phyloP scores from a whole-genome alignment of 2,888 invertebrate species.

The Temnothorax ravouxi region DNA sequence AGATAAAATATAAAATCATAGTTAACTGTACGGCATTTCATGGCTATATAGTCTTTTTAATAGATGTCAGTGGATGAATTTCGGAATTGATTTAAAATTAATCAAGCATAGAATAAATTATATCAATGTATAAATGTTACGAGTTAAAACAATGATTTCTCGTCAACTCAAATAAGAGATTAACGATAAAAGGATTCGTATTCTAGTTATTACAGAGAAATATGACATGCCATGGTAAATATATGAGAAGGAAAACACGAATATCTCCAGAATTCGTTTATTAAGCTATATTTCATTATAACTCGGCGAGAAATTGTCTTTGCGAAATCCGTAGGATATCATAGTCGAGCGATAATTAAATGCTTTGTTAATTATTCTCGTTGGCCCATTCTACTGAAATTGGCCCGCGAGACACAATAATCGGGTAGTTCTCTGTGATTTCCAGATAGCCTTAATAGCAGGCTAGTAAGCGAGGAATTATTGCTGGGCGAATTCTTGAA shows the following conservation, averaged over 20 bases:
- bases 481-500: slow-evolving; percentile 58
- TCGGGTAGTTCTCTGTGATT: slow-evolving; percentile 57
- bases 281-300: slow-evolving; percentile 52
- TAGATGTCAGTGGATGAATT: not conserved
- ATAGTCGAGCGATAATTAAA: slow-evolving; percentile 66
- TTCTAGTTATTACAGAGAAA: slow-evolving; percentile 38
- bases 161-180: slow-evolving; percentile 40
- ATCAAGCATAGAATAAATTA: slow-evolving; percentile 30
- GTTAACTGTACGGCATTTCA: not conserved
- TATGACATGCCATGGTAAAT: slow-evolving; percentile 33
- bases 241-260: slow-evolving; percentile 37
- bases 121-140: slow-evolving; percentile 4
- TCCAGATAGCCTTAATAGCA: slow-evolving; percentile 66
- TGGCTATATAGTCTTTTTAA: not conserved
- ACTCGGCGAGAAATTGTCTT: slow-evolving; percentile 53
- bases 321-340: slow-evolving; percentile 54
- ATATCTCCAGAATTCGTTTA: slow-evolving; percentile 42
- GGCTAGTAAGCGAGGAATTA: slow-evolving; percentile 65
- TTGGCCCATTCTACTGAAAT: slow-evolving; percentile 60
- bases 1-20: not conserved
- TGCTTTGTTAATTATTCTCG: slow-evolving; percentile 69
- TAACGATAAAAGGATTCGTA: slow-evolving; percentile 46
- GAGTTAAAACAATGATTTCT: slow-evolving; percentile 33
- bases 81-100: slow-evolving; percentile 12
- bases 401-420: slow-evolving; percentile 66